Conservation (phyloP, 2,113 vertebrate genomes). For the Candoia aspera region DNA sequence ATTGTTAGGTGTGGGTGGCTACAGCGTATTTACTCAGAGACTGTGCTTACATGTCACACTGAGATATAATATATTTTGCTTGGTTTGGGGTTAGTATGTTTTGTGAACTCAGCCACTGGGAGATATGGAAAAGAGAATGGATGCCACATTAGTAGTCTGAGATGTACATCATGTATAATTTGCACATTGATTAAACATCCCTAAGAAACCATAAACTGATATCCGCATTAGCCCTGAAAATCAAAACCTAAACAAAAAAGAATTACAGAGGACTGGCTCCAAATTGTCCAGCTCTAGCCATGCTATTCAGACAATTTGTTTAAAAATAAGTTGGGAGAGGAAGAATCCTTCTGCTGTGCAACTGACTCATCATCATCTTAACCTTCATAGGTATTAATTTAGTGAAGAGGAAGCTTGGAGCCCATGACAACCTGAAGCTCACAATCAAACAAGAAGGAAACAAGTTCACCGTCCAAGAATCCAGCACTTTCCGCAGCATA, state of each 20-base stretch:
- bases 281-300: not conserved
- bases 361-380: not conserved
- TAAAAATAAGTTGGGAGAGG: not conserved
- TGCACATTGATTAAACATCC: not conserved
- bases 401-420: constrained; percentile 87
- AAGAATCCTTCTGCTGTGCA: not conserved
- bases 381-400: constrained; percentile 78
- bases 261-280: not conserved
- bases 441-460: constrained; percentile 84
- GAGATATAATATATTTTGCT: not conserved
- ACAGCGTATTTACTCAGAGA: no score
- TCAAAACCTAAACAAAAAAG: not conserved
- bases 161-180: not conserved
- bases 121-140: not conserved
- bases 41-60: not conserved
- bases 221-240: not conserved
- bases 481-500: constrained; percentile 82
- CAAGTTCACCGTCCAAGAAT: constrained; percentile 86
- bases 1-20: not conserved
- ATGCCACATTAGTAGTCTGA: not conserved
- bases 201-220: not conserved
- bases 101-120: not conserved
- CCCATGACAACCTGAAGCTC: constrained; percentile 88
- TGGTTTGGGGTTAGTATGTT: not conserved
- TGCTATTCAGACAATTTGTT: not conserved